Base-by-base conservation (phyloP, 2,113 vertebrate genomes). In the Boulengeromyrus knoepffleri region DNA sequence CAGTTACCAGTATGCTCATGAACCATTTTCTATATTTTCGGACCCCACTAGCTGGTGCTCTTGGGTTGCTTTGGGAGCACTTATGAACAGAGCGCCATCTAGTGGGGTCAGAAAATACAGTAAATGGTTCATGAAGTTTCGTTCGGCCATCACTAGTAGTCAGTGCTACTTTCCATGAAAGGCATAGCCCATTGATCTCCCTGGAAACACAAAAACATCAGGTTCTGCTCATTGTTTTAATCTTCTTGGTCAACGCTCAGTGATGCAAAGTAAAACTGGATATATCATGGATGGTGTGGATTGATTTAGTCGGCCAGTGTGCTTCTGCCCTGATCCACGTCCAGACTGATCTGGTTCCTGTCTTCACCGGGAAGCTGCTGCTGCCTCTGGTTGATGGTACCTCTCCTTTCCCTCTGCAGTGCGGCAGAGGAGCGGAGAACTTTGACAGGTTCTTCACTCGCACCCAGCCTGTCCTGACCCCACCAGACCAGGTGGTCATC, bases 381-480 rank as follows among this genome's bases (percentile, higher is more conserved):
- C 36, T 21, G 7, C 42, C 3, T 39, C 24, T 36, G 66, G 15
- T 36, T 36, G 62, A 83, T 31, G 15, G 21, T 36, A 46, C 13
- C 90, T 46, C n/a, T 77, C 8, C 46, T 91, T 47, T 91, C 42
- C 88, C 53, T 90, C 91, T 91, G 45, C 96, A 99, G 98, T 97
- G 98, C 2, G 99, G 99, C 93, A 99, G 99, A 95, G 98, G 97
- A 47, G 99, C 98, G 0, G 99, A 99, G 92, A 99, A 99, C 96
- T 99, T 99, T 0, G 99, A 99, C 93, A 99, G 99, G 92, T 99
- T 99, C 95, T 99, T 99, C 93, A 99, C 99, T 0, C 96, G 99
- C 89, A 98, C 97, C 13, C 99, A 99, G 91, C 99, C 99, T 0
- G 97, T 99, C 92, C 90, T 99, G 92, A 99, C 99, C 0, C 99